Evolutionary conservation across 2,113 vertebrate species (phyloP), one percentile per base, ranked within the genome.

Genomic region (Struthidea cinerea): DNA sequence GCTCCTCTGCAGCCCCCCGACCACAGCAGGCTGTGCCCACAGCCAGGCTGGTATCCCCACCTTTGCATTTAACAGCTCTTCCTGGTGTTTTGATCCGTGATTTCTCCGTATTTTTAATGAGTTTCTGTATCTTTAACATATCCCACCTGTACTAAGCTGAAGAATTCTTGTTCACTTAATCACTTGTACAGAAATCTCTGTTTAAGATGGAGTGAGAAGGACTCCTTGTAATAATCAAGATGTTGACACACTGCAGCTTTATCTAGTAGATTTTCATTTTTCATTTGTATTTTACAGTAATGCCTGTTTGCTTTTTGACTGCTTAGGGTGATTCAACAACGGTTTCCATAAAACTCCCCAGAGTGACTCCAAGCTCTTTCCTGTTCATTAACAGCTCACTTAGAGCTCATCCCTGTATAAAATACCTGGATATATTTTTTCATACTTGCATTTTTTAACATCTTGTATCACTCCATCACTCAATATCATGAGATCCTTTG

Each of bases 321-420:
- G 39, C 78, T 75, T 41, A 37, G 35, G 9, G 26, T 90, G 75
- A 73, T 94, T 84, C 61, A 86, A 16, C 53, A 77, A 16, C 0
- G 0, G 7, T 41, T 86, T 69, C 73, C 68, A 61, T 61, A 46
- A 77, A 90, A 77, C 30, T 60, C n/a, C 13, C 49, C 0, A 0
- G 24, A 19, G 8, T 37, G 28, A 12, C 68, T 44, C 32, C 24
- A 46, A 15, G n/a, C 41, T 65, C 65, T 52, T 87, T 84, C 59
- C 50, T 65, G 32, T 52, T 82, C n/a, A 7, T 37, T 44, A 70
- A 16, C 6, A 26, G 61, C 32, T 61, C 33, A 37, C 32, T 15
- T 16, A 16, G 63, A 64, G 50, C 46, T 79, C 75, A 52, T n/a
- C 19, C 16, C 32, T 33, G 8, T 39, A 23, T 73, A 39, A 60